Evolutionary conservation across 2,797 vertebrate genomes (phyloP).

Genomic region (Psittacula echo): DNA sequence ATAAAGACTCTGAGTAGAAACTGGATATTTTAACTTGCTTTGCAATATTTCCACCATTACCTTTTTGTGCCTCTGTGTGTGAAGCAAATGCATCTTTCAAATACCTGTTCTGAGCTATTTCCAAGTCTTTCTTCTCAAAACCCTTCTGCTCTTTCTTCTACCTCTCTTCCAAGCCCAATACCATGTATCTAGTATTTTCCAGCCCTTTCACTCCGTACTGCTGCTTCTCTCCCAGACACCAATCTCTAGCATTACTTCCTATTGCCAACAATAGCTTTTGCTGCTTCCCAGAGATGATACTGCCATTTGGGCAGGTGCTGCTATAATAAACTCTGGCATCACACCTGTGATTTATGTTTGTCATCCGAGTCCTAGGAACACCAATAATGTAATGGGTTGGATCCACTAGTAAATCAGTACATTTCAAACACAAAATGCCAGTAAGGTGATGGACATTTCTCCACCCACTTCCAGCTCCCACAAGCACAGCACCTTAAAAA

Average conservation of each 20-base stretch:
- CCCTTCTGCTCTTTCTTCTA: neutral
- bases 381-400: neutral
- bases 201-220: neutral
- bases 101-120: neutral
- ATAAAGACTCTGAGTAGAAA: neutral
- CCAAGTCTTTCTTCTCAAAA: neutral
- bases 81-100: neutral
- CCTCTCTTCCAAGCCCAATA: neutral
- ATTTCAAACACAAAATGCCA: neutral
- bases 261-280: neutral
- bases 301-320: neutral
- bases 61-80: accelerated
- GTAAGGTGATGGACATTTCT: neutral
- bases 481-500: neutral
- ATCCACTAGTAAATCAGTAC: neutral
- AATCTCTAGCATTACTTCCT: neutral
- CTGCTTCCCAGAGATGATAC: neutral
- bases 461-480: neutral
- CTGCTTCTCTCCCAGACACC: neutral
- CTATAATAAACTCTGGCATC: conserved; percentile 42
- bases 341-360: conserved; percentile 18
- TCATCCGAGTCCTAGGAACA: conserved; percentile 2
- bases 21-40: neutral
- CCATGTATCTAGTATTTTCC: neutral
- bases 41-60: neutral